phyloP scores from a whole-genome alignment of 2,113 vertebrate genomes.

The Columba livia region DNA sequence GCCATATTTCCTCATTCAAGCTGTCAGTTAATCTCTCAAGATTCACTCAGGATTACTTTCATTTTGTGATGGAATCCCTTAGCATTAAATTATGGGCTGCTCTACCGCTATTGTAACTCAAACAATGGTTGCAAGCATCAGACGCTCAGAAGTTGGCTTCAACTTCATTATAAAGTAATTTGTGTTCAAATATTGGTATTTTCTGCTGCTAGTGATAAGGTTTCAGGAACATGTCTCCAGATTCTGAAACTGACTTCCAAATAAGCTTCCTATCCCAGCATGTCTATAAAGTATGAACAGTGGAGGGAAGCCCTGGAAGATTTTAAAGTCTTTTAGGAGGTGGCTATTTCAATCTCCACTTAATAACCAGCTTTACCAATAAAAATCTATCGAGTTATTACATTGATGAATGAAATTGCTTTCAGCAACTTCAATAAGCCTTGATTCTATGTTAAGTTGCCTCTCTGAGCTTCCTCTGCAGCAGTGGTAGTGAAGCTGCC shows the following conservation, averaged over 20 bases:
- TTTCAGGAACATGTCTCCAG: background rate
- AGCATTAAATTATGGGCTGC: background rate
- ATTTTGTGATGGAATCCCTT: background rate
- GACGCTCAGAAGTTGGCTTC: background rate
- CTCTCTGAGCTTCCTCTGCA: background rate
- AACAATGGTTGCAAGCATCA: background rate
- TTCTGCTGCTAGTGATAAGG: background rate
- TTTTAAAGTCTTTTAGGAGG: background rate
- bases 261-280: background rate
- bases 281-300: background rate
- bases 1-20: slow-evolving; percentile 15
- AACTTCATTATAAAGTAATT: background rate
- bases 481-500: background rate
- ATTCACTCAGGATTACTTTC: slow-evolving; percentile 6
- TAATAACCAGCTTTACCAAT: background rate
- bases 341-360: background rate
- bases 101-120: background rate
- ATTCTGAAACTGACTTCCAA: background rate
- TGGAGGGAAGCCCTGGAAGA: background rate
- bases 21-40: slow-evolving; percentile 26
- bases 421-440: background rate
- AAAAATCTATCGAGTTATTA: background rate
- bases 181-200: background rate
- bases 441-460: background rate
- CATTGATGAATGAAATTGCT: background rate